These are phyloP conservation scores for Hemicrepidius hirtus DNA, from an alignment of 2,888 invertebrate genomes.

Conservation along the genomic window DNA sequence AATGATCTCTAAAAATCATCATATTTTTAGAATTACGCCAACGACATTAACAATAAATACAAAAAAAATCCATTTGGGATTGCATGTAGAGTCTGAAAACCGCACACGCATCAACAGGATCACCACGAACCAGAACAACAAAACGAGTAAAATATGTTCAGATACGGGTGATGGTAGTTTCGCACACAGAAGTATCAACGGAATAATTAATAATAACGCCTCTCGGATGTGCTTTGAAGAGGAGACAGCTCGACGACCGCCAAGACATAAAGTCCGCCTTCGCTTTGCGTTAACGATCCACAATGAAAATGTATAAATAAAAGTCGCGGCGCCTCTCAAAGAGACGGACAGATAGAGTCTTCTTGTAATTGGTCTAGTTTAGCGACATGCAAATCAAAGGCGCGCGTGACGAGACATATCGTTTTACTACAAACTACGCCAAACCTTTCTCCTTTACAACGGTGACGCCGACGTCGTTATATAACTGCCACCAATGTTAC, in stretches of 20 bases:
- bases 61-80: too few species aligned
- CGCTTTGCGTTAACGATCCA: constrained; percentile 67
- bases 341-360: constrained; percentile 66
- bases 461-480: constrained; percentile 46
- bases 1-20: too few species aligned
- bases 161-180: constrained; percentile 19
- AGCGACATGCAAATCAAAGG: constrained; percentile 70
- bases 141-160: constrained; percentile 16
- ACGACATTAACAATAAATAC: too few species aligned
- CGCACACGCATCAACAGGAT: too few species aligned
- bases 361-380: constrained; percentile 71
- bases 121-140: neutral
- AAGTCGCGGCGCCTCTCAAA: constrained; percentile 66
- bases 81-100: too few species aligned
- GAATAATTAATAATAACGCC: constrained; percentile 50
- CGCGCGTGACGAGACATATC: constrained; percentile 71
- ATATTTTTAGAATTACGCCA: too few species aligned
- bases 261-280: constrained; percentile 57
- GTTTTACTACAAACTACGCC: constrained; percentile 62
- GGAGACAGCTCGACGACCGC: constrained; percentile 53
- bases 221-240: constrained; percentile 58
- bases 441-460: constrained; percentile 46
- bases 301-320: constrained; percentile 68
- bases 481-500: constrained; percentile 44
- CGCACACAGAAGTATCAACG: constrained; percentile 36